Conservation (phyloP, 2,113 vertebrate genomes). For the Spea bombifrons region DNA sequence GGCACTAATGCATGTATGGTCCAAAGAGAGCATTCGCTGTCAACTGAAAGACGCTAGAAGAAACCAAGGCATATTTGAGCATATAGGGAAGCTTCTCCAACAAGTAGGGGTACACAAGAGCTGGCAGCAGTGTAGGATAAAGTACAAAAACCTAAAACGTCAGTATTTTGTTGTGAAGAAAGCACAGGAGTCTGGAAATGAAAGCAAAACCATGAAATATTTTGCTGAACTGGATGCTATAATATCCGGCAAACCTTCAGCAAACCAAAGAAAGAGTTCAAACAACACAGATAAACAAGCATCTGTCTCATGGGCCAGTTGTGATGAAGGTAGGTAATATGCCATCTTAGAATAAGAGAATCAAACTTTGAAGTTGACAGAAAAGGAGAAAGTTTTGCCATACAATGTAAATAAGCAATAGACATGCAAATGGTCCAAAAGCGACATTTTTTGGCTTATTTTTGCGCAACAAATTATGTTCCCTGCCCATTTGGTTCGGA, state of each 20-base stretch:
- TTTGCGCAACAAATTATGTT: too few species aligned
- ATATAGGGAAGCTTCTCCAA: slow-evolving; percentile 81
- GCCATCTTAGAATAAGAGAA: too few species aligned
- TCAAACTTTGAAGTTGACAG: too few species aligned
- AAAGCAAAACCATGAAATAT: slow-evolving; percentile 82
- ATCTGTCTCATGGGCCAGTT: slow-evolving; percentile 40
- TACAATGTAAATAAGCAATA: too few species aligned
- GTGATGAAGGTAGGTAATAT: too few species aligned
- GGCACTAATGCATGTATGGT: slow-evolving; percentile 79
- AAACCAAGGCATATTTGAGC: slow-evolving; percentile 89
- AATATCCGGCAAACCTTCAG: slow-evolving; percentile 68
- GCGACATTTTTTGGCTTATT: too few species aligned
- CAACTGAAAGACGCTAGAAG: slow-evolving; percentile 79
- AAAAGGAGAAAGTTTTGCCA: too few species aligned
- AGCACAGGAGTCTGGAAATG: slow-evolving; percentile 64
- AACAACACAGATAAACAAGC: slow-evolving; percentile 52
- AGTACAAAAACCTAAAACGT: slow-evolving; percentile 89
- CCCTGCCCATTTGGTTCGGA: too few species aligned
- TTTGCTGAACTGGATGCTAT: slow-evolving; percentile 83
- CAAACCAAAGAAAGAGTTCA: slow-evolving; percentile 54
- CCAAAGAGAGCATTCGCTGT: slow-evolving; percentile 73
- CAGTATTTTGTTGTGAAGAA: slow-evolving; percentile 81
- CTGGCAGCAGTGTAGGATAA: slow-evolving; percentile 89
- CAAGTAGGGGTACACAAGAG: slow-evolving; percentile 80
- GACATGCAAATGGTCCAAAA: too few species aligned